Percentiles rank a stretch among this genome's conserved stretches.
Evolutionary conservation across 2,113 vertebrate genomes (phyloP).

Genomic region (Callionymus lyra): DNA sequence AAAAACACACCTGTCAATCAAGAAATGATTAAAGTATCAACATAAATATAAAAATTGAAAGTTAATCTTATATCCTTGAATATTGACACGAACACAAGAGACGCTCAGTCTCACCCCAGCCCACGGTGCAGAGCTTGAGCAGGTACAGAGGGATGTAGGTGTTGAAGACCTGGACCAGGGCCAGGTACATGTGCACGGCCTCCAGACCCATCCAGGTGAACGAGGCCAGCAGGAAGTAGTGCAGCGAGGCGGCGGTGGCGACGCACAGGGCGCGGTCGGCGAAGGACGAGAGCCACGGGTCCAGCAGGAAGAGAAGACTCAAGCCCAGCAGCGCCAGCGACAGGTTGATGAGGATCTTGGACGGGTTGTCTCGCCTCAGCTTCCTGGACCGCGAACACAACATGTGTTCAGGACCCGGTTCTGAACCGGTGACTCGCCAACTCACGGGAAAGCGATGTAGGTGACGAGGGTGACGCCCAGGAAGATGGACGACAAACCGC

Average conservation of each 20-base stretch:
- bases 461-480: constrained; percentile 74
- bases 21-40: too few species aligned
- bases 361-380: constrained; percentile 73
- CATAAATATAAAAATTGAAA: too few species aligned
- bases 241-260: constrained; percentile 57
- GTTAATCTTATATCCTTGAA: too few species aligned
- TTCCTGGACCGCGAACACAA: too few species aligned
- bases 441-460: constrained; percentile 78
- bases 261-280: constrained; percentile 66
- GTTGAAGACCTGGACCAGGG: constrained; percentile 85
- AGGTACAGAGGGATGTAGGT: constrained; percentile 77
- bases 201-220: constrained; percentile 88
- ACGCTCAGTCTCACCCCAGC: constrained; percentile 79
- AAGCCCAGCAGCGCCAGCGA: constrained; percentile 72
- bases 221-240: constrained; percentile 80
- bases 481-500: constrained; percentile 79
- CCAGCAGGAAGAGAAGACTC: constrained; percentile 71
- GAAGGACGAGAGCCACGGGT: constrained; percentile 76
- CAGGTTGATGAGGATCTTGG: constrained; percentile 85
- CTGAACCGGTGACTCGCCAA: constrained; percentile 11
- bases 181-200: constrained; percentile 81
- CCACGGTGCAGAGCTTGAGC: constrained; percentile 75
- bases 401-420: too few species aligned
- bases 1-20: too few species aligned
- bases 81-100: too few species aligned